These are phyloP conservation scores for Rostratula benghalensis DNA, from an alignment of 2,113 vertebrate species.

Conservation along the genomic window DNA sequence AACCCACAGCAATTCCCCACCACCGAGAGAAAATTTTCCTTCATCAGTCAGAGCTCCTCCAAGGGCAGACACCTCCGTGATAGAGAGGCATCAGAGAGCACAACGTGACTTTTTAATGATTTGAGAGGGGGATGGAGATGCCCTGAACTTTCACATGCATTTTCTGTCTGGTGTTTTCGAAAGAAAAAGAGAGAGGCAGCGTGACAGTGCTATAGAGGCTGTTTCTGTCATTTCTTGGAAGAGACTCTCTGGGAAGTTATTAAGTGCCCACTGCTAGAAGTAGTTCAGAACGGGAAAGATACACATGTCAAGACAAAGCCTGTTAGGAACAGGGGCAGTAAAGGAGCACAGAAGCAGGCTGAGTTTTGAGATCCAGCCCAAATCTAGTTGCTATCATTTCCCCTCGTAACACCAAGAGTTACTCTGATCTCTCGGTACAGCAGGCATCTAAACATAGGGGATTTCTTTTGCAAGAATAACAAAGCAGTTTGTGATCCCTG, in stretches of 20 bases:
- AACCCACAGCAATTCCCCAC: not conserved
- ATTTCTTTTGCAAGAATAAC: not conserved
- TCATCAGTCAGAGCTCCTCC: not conserved
- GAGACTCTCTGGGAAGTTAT: not conserved
- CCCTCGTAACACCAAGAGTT: not conserved
- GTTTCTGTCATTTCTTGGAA: not conserved
- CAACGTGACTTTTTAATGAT: not conserved
- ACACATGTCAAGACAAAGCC: not conserved
- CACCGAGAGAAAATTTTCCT: not conserved
- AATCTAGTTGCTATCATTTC: not conserved
- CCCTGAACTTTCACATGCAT: not conserved
- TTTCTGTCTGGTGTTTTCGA: not conserved
- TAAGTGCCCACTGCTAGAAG: not conserved
- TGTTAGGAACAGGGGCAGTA: not conserved
- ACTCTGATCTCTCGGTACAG: not conserved
- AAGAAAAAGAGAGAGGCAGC: accelerated
- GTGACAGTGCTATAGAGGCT: not conserved
- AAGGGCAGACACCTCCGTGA: not conserved
- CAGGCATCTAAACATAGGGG: not conserved
- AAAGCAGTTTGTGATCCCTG: not conserved
- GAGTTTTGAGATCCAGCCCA: not conserved
- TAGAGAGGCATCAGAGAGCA: not conserved
- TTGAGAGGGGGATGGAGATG: not conserved
- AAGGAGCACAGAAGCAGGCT: not conserved
- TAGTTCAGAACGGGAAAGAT: not conserved